Base-by-base conservation (phyloP, 53 echinoderm and acorn worm species). In the Paelopatides confundens region DNA sequence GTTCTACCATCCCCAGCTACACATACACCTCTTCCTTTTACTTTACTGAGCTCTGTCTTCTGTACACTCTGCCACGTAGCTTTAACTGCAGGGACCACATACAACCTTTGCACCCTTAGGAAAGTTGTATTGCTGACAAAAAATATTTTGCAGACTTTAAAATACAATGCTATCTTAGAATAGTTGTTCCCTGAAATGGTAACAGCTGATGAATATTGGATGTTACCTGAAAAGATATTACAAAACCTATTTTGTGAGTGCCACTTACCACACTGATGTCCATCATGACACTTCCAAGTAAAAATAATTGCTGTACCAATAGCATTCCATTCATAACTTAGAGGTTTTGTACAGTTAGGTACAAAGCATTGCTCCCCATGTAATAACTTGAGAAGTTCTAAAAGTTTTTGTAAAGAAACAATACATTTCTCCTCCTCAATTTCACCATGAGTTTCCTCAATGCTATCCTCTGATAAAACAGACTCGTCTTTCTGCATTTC, bases 1-100 rank as follows among this genome's bases (percentile, higher is more conserved):
- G 82, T 87, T n/a, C n/a, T n/a, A n/a, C n/a, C n/a, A n/a, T n/a
- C n/a, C n/a, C n/a, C n/a, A n/a, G n/a, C n/a, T n/a, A n/a, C n/a
- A 2, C 83, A 62, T 4, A 71, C 91, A 64, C 82, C 90, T 2
- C 86, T 63, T 66, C 39, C 77, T n/a, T n/a, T n/a, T n/a, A n/a
- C n/a, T n/a, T n/a, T n/a, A n/a, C n/a, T n/a, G n/a, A n/a, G n/a
- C n/a, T 17, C 77, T 23, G 38, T 77, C n/a, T 77, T 47, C 77
- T 77, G 77, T 26, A 49, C 47, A 46, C 30, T 77, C 26, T 49
- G 77, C 77, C 77, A 77, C 38, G 30, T n/a, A 40, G 46, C 50
- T 49, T 77, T 77, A 46, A 77, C 77, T 27, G 77, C 77, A 77
- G 77, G 77, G 26, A 23, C 24, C 9, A 77, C 47, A 43, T 77